These are phyloP conservation scores for Unio delphinus DNA, from an alignment of 2,888 invertebrate species.

Conservation along the genomic window DNA sequence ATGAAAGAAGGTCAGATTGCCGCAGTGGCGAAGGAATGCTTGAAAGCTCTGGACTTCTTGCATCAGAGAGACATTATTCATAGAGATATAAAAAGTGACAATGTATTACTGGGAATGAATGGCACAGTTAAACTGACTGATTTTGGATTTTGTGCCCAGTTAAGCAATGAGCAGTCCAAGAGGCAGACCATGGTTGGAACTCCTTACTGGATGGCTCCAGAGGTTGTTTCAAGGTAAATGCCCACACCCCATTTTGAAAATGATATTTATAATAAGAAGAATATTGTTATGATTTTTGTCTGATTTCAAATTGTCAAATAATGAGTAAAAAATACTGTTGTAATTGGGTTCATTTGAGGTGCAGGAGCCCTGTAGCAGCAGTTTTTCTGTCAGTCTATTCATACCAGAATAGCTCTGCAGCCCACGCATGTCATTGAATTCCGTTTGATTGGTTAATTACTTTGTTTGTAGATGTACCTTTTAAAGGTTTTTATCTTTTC, in stretches of 20 bases:
- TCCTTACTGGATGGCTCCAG: slow-evolving; percentile 99
- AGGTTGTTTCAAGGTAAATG: slow-evolving; percentile 74
- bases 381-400: too few species aligned
- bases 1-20: slow-evolving; percentile 98
- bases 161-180: slow-evolving; percentile 91
- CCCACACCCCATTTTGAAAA: neutral
- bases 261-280: neutral
- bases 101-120: slow-evolving; percentile 93
- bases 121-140: slow-evolving; percentile 81
- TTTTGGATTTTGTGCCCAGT: slow-evolving; percentile 98
- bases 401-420: too few species aligned
- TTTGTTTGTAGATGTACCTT: too few species aligned
- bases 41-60: slow-evolving; percentile 92
- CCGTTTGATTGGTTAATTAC: too few species aligned
- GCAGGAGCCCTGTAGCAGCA: too few species aligned
- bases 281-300: neutral
- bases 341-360: neutral
- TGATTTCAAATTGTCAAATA: neutral
- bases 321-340: neutral
- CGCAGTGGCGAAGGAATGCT: slow-evolving; percentile 90
- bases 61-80: slow-evolving; percentile 80
- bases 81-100: slow-evolving; percentile 97
- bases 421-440: too few species aligned
- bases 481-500: too few species aligned
- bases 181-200: slow-evolving; percentile 96